A percentile compares a stretch with the other conserved stretches of the same genome.
These are phyloP conservation scores for Sinocyclocheilus grahami DNA, from an alignment of 2,113 vertebrate species.

Conservation along the genomic window DNA sequence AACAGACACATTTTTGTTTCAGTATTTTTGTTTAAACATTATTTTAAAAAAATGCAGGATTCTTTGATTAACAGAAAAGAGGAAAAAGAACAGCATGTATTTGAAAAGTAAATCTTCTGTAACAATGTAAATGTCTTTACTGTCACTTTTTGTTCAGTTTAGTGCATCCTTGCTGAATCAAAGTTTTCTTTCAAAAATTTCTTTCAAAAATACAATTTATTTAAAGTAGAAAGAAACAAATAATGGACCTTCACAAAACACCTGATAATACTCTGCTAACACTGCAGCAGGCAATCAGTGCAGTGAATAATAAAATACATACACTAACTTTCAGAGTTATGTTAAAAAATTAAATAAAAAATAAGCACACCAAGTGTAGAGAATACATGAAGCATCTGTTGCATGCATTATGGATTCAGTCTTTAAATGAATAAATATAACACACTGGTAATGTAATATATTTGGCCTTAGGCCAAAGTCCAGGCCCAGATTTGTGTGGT, in stretches of 20 bases:
- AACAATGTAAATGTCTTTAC: background rate
- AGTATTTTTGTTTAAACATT: background rate
- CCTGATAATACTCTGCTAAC: background rate
- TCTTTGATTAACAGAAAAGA: background rate
- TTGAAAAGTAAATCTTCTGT: background rate
- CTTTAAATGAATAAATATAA: conserved; percentile 10
- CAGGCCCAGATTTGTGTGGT: background rate
- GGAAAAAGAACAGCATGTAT: background rate
- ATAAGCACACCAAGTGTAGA: background rate
- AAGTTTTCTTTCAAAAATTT: background rate
- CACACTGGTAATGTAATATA: background rate
- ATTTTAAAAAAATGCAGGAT: background rate
- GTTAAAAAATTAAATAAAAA: background rate
- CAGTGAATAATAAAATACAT: background rate
- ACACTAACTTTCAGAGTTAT: background rate
- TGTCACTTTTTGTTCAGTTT: background rate
- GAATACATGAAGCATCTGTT: background rate
- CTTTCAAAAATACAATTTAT: background rate
- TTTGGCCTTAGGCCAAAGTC: conserved; percentile 11
- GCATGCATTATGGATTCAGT: background rate
- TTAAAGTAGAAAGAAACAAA: background rate
- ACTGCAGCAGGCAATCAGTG: background rate
- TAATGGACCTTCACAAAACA: background rate
- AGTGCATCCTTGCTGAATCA: background rate
- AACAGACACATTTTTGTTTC: background rate